Percentiles rank a stretch among this genome's conserved stretches.
Conservation (phyloP, 2,113 vertebrate genomes). For the Pogona vitticeps region DNA sequence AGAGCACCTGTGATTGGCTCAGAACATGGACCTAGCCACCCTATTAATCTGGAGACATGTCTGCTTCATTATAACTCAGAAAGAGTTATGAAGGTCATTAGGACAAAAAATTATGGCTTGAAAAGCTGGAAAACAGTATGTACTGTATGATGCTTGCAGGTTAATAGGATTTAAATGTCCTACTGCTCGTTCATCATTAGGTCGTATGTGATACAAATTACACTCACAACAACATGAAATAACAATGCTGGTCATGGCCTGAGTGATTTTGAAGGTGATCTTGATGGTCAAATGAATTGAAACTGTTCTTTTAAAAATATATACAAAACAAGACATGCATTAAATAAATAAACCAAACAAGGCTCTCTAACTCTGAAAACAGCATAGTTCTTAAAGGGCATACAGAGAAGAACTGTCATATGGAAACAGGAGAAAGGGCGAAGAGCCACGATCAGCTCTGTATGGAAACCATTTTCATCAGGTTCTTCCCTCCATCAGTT, state of each 20-base stretch:
- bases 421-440: background rate
- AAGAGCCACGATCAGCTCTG: background rate
- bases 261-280: conserved; percentile 12
- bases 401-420: background rate
- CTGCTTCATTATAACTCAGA: background rate
- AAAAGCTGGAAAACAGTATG: conserved; percentile 45
- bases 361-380: background rate
- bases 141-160: conserved; percentile 40
- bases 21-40: background rate
- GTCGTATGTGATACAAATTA: background rate
- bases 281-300: background rate
- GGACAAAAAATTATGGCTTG: background rate
- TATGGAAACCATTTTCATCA: background rate
- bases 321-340: conserved; percentile 23
- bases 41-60: background rate
- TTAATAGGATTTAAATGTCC: conserved; percentile 47
- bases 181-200: conserved; percentile 26
- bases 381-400: conserved; percentile 21
- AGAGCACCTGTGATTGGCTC: background rate
- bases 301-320: conserved; percentile 2
- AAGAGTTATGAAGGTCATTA: background rate
- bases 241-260: conserved; percentile 34
- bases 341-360: background rate
- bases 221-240: background rate
- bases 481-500: background rate